phyloP scores from a whole-genome alignment of 2,113 vertebrate genomes.

The Gnathonemus echidnorhynchus region DNA sequence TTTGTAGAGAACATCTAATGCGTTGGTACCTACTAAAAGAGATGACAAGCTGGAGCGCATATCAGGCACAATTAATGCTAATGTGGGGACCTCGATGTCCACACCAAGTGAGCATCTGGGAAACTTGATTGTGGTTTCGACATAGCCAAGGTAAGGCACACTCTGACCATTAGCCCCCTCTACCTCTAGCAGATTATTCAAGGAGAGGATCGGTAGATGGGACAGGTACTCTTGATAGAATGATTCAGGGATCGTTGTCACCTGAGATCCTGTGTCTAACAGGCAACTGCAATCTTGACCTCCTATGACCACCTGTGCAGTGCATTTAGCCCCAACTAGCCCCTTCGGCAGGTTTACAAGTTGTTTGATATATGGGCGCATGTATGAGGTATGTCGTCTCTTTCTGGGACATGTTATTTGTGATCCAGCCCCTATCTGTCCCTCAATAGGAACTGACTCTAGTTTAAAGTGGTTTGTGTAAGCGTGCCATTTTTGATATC shows the following conservation, averaged over 20 bases:
- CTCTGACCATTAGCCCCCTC: neutral
- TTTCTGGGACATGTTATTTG: neutral
- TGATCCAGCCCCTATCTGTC: conserved; percentile 15
- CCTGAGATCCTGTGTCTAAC: neutral
- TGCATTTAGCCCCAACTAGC: neutral
- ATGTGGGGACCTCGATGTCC: neutral
- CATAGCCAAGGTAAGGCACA: conserved; percentile 19
- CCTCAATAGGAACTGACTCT: conserved; percentile 20
- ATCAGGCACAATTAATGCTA: neutral
- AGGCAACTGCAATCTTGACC: neutral
- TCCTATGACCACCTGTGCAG: conserved; percentile 1
- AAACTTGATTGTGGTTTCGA: neutral
- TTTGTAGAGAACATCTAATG: neutral
- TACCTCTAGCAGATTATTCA: too few relatives aligned
- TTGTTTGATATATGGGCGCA: too few relatives aligned
- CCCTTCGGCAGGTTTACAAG: neutral
- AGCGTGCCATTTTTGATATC: too few relatives aligned
- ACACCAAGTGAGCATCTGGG: neutral
- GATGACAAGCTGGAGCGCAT: neutral
- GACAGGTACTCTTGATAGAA: neutral
- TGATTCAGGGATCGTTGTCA: neutral
- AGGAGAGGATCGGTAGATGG: too few relatives aligned
- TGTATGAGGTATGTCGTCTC: neutral
- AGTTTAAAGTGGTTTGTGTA: conserved; percentile 18
- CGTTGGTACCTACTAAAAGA: neutral